Evolutionary conservation across 1,140 invertebrate species (phyloP).

Genomic region (Charaxes varanes): DNA sequence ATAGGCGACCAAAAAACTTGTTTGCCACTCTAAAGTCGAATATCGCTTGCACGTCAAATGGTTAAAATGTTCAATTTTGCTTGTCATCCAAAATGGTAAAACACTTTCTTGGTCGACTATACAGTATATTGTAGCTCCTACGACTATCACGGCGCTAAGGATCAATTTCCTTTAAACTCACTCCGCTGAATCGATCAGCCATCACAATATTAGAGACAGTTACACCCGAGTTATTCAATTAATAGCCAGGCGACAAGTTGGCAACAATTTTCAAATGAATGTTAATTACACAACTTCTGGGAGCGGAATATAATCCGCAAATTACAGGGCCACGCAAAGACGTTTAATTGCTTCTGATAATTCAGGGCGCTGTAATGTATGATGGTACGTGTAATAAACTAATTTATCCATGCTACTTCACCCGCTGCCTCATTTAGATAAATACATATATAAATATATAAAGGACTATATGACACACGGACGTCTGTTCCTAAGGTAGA

Average conservation of each 20-base stretch:
- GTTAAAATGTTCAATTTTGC: too few species aligned
- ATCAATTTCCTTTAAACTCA: background rate
- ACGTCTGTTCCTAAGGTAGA: too few species aligned
- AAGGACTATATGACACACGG: too few species aligned
- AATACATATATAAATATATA: background rate
- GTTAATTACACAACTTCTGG: slow-evolving; percentile 47
- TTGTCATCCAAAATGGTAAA: too few species aligned
- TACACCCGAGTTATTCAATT: slow-evolving; percentile 25
- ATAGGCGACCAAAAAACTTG: too few species aligned
- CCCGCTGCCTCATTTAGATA: background rate
- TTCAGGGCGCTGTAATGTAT: slow-evolving; percentile 7
- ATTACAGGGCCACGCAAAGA: slow-evolving; percentile 35
- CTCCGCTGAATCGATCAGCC: slow-evolving; percentile 1
- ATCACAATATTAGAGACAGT: slow-evolving; percentile 12
- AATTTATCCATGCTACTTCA: background rate
- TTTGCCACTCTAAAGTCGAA: too few species aligned
- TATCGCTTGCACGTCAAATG: too few species aligned
- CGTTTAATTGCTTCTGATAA: slow-evolving; percentile 35
- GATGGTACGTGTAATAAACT: slow-evolving; percentile 3
- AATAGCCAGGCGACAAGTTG: slow-evolving; percentile 31
- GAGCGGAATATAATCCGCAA: slow-evolving; percentile 39
- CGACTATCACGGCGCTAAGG: too few species aligned
- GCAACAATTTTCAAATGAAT: slow-evolving; percentile 44
- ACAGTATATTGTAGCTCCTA: too few species aligned
- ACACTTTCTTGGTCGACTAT: too few species aligned